Evolutionary conservation across 2,888 invertebrate species (phyloP), one percentile per base, ranked within the genome.

Genomic region (Nemoura dubitans): DNA sequence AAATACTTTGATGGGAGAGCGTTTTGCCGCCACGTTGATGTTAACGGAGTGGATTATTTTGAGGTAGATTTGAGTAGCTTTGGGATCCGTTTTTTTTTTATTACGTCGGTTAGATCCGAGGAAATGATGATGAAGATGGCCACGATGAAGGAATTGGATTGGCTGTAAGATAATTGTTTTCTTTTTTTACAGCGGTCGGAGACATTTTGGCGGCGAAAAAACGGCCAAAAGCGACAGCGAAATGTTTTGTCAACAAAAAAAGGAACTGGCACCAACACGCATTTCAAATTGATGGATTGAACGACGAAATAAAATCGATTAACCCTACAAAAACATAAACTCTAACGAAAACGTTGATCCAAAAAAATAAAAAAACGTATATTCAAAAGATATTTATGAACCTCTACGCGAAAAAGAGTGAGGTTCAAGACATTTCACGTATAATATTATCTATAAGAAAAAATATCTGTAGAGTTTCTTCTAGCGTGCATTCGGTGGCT

Each of bases 381-480:
- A 36, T 59, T 21, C 59, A 59, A 59, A 59, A 59, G 59, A 59
- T 59, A 59, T 59, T 59, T 59, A 59, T 59, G 59, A 59, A 59
- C 59, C 16, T 21, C 21, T 21, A 59, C 16, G 14, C 3, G 59
- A 59, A 59, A 59, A 59, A 59, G 21, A 59, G 59, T 14, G 59
- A 59, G 59, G 2, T 10, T 3, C 6, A 16, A 16, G 21, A 59
- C 10, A 59, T 59, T 36, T 14, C 14, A 59, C 59, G 59, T 21
- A 59, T 7, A 59, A 2, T n/a, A n/a, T n/a, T n/a, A n/a, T n/a
- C n/a, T n/a, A n/a, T n/a, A 36, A 59, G 21, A 21, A 21, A 21
- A 59, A 59, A 59, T 59, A 59, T 59, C 59, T 59, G 21, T 59
- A 59, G 59, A 59, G 59, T 59, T 59, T 59, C 59, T 59, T 59